Evolutionary conservation across 2,113 vertebrate genomes (phyloP), one percentile per base, ranked within the genome.

Genomic region (Lota lota): DNA sequence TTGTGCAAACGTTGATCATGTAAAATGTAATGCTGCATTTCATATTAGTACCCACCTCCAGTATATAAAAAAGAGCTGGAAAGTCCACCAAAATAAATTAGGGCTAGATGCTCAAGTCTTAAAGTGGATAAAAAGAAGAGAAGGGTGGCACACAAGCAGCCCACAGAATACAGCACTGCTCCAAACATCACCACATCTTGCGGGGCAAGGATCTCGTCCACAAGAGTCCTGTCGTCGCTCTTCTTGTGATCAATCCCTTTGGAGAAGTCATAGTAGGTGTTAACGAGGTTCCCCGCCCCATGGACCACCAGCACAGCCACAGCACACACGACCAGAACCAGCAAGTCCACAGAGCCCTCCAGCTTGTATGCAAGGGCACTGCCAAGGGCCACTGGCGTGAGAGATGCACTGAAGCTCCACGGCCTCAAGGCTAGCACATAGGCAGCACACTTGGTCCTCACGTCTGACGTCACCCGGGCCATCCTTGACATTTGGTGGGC

Each of bases 191-290:
- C 96, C 0, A 99, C 95, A 1, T 98, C 96, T 90, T 96, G 94
- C 2, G 97, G 97, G 62, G 97, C 93, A 85, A 99, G 64, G 79
- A 99, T 97, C 70, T 93, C 94, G 71, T 99, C 97, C 85, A 99
- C 97, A 40, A 99, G 85, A 16, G 97, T 99, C 87, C 97, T 91
- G 76, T 99, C 97, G 1, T 99, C 97, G 0, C 97, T 99, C 83
- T 99, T 99, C 87, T 99, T 99, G 84, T 99, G 96, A 74, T 99
- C 97, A 36, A 99, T 98, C 47, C 97, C 97, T 86, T 98, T 98
- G 66, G 95, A 97, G 85, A 99, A 99, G 89, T 99, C 97, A n/a
- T 98, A 99, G 84, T 97, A 99, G 21, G 97, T 99, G 80, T 99
- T 99, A 1, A 99, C 97, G 21, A 99, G 84, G 81, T 99, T 99